phyloP scores from a whole-genome alignment of 2,888 invertebrate genomes.

The Philonicus albiceps region DNA sequence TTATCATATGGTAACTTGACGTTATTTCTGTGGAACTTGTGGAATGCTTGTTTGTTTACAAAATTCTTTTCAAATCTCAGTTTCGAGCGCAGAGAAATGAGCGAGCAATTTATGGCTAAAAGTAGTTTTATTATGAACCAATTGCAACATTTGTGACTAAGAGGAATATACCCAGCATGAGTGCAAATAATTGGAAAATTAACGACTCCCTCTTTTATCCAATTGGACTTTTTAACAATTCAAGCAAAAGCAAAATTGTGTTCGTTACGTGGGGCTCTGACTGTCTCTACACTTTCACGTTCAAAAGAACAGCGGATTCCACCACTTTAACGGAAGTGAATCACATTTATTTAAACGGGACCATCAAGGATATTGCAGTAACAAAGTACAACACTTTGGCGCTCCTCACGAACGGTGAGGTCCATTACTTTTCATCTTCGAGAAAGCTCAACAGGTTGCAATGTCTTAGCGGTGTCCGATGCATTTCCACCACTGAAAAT shows the following conservation, averaged over 20 bases:
- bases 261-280: constrained; percentile 60
- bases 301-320: constrained; percentile 53
- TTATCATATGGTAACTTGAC: too few relatives aligned
- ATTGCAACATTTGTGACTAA: too few relatives aligned
- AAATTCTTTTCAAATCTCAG: too few relatives aligned
- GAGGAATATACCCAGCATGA: not conserved
- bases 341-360: constrained; percentile 48
- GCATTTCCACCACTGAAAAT: constrained; percentile 51
- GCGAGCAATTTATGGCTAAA: too few relatives aligned
- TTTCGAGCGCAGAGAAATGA: too few relatives aligned
- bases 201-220: constrained; percentile 58
- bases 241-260: constrained; percentile 56
- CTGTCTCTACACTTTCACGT: constrained; percentile 58
- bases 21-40: too few relatives aligned
- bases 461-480: constrained; percentile 56
- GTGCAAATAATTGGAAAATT: constrained; percentile 55
- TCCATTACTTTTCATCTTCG: constrained; percentile 59
- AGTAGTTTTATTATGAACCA: too few relatives aligned
- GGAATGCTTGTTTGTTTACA: too few relatives aligned
- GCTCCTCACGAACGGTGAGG: constrained; percentile 55
- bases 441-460: constrained; percentile 56
- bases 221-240: constrained; percentile 56
- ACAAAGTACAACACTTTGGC: constrained; percentile 58
- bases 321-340: constrained; percentile 50
- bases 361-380: constrained; percentile 55